phyloP scores from a whole-genome alignment of 2,113 vertebrate genomes.

The Trachemys scripta region DNA sequence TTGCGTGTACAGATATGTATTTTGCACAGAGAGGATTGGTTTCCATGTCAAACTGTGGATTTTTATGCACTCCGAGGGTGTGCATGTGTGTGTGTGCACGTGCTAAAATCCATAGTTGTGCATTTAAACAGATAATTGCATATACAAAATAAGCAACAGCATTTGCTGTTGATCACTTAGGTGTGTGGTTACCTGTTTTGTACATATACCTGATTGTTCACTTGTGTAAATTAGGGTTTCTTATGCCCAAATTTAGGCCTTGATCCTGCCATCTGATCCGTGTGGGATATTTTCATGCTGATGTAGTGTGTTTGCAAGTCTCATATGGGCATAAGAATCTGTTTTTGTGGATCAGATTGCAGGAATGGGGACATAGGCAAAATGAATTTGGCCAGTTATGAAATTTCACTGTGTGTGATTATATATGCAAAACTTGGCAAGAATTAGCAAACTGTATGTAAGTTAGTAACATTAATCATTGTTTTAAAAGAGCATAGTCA shows the following conservation, averaged over 20 bases:
- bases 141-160: accelerated
- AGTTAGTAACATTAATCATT: not conserved
- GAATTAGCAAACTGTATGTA: constrained; percentile 55
- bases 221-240: accelerated
- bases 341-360: not conserved
- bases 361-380: accelerated
- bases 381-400: accelerated
- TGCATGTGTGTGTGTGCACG: not conserved
- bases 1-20: not conserved
- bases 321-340: accelerated
- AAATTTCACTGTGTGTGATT: not conserved
- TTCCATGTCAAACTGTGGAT: not conserved
- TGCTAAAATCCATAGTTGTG: accelerated
- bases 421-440: not conserved
- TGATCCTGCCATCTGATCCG: not conserved
- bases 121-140: accelerated
- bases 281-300: not conserved
- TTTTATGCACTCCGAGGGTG: not conserved
- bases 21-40: accelerated
- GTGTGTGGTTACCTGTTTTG: not conserved
- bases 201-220: not conserved
- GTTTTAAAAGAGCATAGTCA: not conserved
- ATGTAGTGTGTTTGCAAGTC: not conserved
- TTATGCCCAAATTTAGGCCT: not conserved
- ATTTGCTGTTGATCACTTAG: not conserved